A percentile compares a stretch with the other conserved stretches of the same genome.
Conservation (phyloP, 2,797 vertebrate species). For the Acropternis orthonyx region DNA sequence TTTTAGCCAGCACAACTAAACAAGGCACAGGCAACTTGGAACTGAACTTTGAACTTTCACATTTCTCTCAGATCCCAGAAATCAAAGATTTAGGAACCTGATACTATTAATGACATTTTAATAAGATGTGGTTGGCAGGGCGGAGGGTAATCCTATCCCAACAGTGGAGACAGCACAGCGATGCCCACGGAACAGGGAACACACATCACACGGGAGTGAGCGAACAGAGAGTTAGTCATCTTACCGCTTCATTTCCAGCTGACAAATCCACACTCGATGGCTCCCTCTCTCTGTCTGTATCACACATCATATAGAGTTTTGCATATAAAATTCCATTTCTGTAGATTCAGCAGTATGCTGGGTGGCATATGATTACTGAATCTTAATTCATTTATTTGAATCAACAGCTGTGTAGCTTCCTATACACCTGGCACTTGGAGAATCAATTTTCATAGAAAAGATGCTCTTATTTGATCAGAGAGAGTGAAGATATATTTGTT, state of each 20-base stretch:
- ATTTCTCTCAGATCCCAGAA: not conserved
- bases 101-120: not conserved
- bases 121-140: not conserved
- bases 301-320: not conserved
- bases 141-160: not conserved
- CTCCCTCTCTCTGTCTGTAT: not conserved
- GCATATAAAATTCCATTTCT: not conserved
- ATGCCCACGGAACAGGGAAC: not conserved
- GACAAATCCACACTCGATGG: not conserved
- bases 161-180: not conserved
- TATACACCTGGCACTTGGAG: not conserved
- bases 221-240: not conserved
- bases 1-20: not conserved
- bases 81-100: not conserved
- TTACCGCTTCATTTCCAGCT: not conserved
- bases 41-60: not conserved
- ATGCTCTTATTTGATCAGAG: not conserved
- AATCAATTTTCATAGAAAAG: not conserved
- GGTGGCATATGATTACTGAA: not conserved
- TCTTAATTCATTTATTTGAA: not conserved
- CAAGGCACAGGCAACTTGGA: not conserved
- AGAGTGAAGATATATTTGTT: not conserved
- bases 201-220: not conserved
- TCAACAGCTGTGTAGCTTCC: conserved; percentile 7
- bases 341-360: not conserved